Evolutionary conservation across 2,113 vertebrate species (phyloP).

Genomic region (Platycercus adscitus): DNA sequence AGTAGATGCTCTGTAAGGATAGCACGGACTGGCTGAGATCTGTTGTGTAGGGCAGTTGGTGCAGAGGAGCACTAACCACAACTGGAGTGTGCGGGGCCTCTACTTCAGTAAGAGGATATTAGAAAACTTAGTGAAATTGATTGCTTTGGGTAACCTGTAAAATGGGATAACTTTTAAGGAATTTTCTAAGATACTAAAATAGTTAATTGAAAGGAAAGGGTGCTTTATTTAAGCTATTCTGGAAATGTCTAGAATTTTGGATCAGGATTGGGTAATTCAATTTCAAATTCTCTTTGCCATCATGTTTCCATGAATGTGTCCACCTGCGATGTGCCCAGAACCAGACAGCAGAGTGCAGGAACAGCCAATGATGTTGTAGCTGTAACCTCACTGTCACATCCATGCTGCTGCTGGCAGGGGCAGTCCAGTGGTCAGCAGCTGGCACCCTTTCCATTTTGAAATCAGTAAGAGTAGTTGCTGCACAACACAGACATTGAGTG

Average conservation of each 20-base stretch:
- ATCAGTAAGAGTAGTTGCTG: background rate
- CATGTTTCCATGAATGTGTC: background rate
- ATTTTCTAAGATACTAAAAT: background rate
- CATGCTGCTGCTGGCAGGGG: background rate
- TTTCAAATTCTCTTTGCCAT: background rate
- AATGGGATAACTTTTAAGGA: background rate
- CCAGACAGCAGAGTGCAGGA: background rate
- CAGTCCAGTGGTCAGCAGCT: background rate
- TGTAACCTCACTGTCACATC: accelerated
- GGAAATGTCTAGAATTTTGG: background rate
- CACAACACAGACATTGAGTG: background rate
- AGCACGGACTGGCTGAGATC: background rate
- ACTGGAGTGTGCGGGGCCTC: background rate
- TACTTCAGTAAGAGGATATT: background rate
- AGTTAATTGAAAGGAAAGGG: background rate
- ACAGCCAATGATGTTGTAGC: background rate
- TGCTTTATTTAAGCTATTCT: background rate
- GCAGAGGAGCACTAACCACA: background rate
- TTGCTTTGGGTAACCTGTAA: background rate
- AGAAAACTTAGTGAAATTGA: background rate
- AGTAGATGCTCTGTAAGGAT: background rate
- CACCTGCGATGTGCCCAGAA: background rate
- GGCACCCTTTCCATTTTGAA: background rate
- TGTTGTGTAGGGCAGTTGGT: background rate
- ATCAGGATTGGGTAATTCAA: background rate